phyloP scores from a whole-genome alignment of 2,888 invertebrate genomes.

The Silvanus unidentatus region DNA sequence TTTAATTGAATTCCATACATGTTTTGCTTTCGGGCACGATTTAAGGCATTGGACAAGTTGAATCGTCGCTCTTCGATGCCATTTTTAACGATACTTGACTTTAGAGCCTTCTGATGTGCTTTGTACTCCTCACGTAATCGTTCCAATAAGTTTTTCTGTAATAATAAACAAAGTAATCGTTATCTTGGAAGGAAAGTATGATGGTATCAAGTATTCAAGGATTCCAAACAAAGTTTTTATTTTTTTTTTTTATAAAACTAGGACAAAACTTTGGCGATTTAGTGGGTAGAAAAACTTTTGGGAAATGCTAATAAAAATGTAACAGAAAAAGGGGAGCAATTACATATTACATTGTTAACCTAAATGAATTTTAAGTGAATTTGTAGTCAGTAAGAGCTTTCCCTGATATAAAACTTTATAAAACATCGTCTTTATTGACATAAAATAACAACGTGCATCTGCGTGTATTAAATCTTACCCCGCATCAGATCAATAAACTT shows the following conservation, averaged over 20 bases:
- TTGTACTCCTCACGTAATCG: slow-evolving; percentile 40
- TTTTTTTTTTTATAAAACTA: not conserved
- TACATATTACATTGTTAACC: too few relatives aligned
- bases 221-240: not conserved
- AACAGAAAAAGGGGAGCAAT: too few relatives aligned
- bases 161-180: slow-evolving; percentile 12
- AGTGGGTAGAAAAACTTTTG: too few relatives aligned
- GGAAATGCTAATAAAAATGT: too few relatives aligned
- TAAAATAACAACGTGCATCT: slow-evolving; percentile 25
- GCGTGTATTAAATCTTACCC: slow-evolving; percentile 27
- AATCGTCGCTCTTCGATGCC: slow-evolving; percentile 39
- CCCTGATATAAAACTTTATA: slow-evolving; percentile 1
- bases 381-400: not conserved
- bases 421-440: slow-evolving; percentile 24
- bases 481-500: slow-evolving; percentile 28
- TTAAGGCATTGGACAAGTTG: slow-evolving; percentile 39
- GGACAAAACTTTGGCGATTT: too few relatives aligned
- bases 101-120: slow-evolving; percentile 35
- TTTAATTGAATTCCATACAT: slow-evolving; percentile 32
- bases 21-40: slow-evolving; percentile 42
- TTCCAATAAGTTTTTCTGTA: slow-evolving; percentile 40
- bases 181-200: too few relatives aligned
- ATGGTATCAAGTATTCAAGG: too few relatives aligned
- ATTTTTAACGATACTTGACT: slow-evolving; percentile 35
- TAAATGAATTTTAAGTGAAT: not conserved